phyloP scores from a whole-genome alignment of 1,140 invertebrate species.

The Hyphantria cunea region DNA sequence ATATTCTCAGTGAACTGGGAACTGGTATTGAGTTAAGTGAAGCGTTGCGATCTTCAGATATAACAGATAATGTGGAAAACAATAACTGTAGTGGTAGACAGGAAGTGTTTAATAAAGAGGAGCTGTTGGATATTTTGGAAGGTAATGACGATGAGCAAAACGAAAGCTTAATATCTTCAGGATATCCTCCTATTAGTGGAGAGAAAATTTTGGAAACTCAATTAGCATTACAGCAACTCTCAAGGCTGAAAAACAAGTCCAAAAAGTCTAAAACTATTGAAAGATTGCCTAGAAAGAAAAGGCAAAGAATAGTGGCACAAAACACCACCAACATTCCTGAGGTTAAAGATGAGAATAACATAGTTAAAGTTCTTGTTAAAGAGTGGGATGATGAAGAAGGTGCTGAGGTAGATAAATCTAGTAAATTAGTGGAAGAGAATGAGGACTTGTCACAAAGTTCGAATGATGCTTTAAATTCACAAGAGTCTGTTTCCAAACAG shows the following conservation, averaged over 20 bases:
- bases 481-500: slow-evolving; percentile 35
- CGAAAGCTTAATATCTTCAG: background rate
- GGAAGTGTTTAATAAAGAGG: slow-evolving; percentile 76
- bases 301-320: slow-evolving; percentile 15
- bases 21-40: slow-evolving; percentile 72
- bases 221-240: slow-evolving; percentile 61
- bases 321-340: slow-evolving; percentile 12
- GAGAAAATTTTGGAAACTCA: slow-evolving; percentile 48
- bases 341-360: slow-evolving; percentile 50
- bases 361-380: slow-evolving; percentile 67
- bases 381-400: slow-evolving; percentile 76
- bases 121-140: slow-evolving; percentile 71
- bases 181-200: slow-evolving; percentile 1
- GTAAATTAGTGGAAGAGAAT: slow-evolving; percentile 39
- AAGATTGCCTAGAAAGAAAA: slow-evolving; percentile 20
- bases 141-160: slow-evolving; percentile 62
- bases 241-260: slow-evolving; percentile 40
- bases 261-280: slow-evolving; percentile 24
- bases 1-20: slow-evolving; percentile 62
- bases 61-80: slow-evolving; percentile 56
- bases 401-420: slow-evolving; percentile 37
- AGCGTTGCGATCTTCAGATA: slow-evolving; percentile 57
- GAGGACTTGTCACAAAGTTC: slow-evolving; percentile 10
- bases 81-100: slow-evolving; percentile 59
- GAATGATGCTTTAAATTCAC: slow-evolving; percentile 6